A percentile compares a stretch with the other conserved stretches of the same genome.
phyloP scores from a whole-genome alignment of 2,797 vertebrate genomes.

The Gobionotothen gibberifrons region DNA sequence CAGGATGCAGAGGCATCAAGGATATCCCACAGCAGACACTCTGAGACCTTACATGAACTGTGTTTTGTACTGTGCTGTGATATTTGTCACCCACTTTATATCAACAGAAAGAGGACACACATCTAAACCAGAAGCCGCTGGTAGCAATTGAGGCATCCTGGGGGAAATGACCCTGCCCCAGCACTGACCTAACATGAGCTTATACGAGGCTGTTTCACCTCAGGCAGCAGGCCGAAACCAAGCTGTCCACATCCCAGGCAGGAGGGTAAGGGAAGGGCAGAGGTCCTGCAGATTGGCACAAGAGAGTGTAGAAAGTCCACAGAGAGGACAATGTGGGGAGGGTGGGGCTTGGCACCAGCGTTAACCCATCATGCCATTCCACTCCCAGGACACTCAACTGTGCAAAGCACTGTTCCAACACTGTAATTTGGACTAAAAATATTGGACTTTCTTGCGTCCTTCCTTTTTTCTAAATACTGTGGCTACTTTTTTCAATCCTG shows the following conservation, averaged over 20 bases:
- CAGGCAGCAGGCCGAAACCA: slow-evolving; percentile 30
- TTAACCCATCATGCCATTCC: slow-evolving; percentile 87
- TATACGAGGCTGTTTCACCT: slow-evolving; percentile 61
- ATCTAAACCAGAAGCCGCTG: slow-evolving; percentile 33
- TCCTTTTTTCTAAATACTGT: slow-evolving; percentile 85
- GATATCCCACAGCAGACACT: slow-evolving; percentile 28
- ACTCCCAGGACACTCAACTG: slow-evolving; percentile 85
- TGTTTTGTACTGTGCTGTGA: slow-evolving; percentile 68
- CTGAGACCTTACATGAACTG: slow-evolving; percentile 70
- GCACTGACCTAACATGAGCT: slow-evolving; percentile 52
- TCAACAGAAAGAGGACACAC: slow-evolving; percentile 52
- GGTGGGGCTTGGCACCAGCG: slow-evolving; percentile 85
- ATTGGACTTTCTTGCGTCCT: slow-evolving; percentile 88
- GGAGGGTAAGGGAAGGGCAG: slow-evolving; percentile 65
- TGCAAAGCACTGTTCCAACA: slow-evolving; percentile 87
- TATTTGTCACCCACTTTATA: slow-evolving; percentile 70
- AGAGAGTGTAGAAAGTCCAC: slow-evolving; percentile 78
- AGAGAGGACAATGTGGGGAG: slow-evolving; percentile 82
- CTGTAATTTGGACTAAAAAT: slow-evolving; percentile 92
- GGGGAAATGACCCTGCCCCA: slow-evolving; percentile 53
- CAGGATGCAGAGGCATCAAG: slow-evolving; percentile 36
- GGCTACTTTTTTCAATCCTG: slow-evolving; percentile 82
- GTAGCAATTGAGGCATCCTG: slow-evolving; percentile 30
- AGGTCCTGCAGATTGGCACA: slow-evolving; percentile 74
- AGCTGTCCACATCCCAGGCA: slow-evolving; percentile 39